Percentiles rank a stretch among this genome's conserved stretches.
Conservation (phyloP, 2,888 invertebrate species). For the Icerya purchasi region DNA sequence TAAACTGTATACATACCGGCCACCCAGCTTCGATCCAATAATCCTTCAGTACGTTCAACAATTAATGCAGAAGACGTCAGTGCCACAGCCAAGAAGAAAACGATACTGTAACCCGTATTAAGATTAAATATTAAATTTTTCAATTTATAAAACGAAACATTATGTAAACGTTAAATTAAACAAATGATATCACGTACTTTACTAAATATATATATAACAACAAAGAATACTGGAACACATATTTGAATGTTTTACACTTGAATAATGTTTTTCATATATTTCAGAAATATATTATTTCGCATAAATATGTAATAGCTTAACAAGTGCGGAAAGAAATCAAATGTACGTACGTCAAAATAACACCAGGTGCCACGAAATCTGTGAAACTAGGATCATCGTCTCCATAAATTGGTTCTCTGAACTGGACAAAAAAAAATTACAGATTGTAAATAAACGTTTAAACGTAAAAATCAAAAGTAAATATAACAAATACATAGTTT, state of each 20-base stretch:
- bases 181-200: too few relatives aligned
- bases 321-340: not conserved
- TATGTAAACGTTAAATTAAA: too few relatives aligned
- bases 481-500: not conserved
- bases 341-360: conserved; percentile 66
- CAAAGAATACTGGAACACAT: too few relatives aligned
- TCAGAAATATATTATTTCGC: not conserved
- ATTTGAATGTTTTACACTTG: not conserved
- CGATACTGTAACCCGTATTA: too few relatives aligned
- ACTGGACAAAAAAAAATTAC: conserved; percentile 28
- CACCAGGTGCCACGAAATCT: conserved; percentile 88
- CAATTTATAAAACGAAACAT: too few relatives aligned
- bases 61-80: conserved; percentile 78
- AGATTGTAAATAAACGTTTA: not conserved
- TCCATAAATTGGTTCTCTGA: conserved; percentile 72
- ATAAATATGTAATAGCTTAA: not conserved
- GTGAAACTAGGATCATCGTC: conserved; percentile 77
- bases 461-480: not conserved
- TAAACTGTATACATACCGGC: conserved; percentile 32
- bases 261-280: not conserved
- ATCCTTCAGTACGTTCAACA: conserved; percentile 74
- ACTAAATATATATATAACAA: too few relatives aligned
- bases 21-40: conserved; percentile 80
- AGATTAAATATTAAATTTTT: too few relatives aligned
- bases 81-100: conserved; percentile 88